A percentile compares a stretch with the other conserved stretches of the same genome.
phyloP scores from a whole-genome alignment of 30 jellyfish, hydroid and myxozoan genomes.

The Catostylus mosaicus region DNA sequence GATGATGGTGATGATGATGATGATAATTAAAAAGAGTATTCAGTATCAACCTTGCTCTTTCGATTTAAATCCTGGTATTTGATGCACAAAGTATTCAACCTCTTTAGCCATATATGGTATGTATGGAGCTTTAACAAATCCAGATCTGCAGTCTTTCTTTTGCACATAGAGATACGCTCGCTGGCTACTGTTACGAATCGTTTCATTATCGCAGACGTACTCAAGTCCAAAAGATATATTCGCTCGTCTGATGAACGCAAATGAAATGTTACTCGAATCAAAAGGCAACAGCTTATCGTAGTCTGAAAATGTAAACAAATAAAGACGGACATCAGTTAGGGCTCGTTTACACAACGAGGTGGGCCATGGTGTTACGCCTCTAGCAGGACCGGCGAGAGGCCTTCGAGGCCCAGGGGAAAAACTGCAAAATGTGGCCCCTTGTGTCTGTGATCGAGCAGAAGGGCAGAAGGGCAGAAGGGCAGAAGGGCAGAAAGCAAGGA shows the following conservation, averaged over 20 bases:
- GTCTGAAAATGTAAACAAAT: too few species aligned
- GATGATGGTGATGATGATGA: too few species aligned
- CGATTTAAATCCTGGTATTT: neutral
- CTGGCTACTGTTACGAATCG: neutral
- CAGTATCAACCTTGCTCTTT: neutral
- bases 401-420: too few species aligned
- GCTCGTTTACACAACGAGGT: too few species aligned
- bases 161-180: neutral
- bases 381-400: too few species aligned
- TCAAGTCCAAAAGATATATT: neutral
- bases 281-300: neutral
- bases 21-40: neutral
- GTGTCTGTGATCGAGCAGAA: too few species aligned
- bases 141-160: neutral
- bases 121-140: neutral
- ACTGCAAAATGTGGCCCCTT: too few species aligned
- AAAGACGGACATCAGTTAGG: too few species aligned
- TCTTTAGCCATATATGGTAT: neutral
- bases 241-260: neutral
- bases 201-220: constrained; percentile 1
- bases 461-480: too few species aligned
- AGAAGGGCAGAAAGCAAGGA: too few species aligned
- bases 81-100: neutral
- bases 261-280: neutral
- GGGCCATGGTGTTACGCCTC: too few species aligned